Evolutionary conservation across 2,113 vertebrate genomes (phyloP).

Genomic region (Synchiropus splendidus): DNA sequence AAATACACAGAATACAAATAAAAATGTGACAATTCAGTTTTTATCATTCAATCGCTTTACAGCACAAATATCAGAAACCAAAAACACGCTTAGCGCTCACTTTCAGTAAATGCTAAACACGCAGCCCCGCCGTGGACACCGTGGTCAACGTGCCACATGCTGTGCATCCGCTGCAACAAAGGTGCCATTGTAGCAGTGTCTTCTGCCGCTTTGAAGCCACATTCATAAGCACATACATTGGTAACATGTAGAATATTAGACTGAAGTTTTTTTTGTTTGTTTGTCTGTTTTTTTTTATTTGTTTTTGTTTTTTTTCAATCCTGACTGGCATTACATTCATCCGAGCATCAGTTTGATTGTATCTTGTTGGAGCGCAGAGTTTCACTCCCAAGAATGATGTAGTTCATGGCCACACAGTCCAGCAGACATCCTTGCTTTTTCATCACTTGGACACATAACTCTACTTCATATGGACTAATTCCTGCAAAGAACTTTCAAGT

Average conservation of each 20-base stretch:
- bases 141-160: conserved; percentile 57
- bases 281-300: conserved; percentile 44
- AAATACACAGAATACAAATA: conserved; percentile 77
- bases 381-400: conserved; percentile 35
- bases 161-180: conserved; percentile 64
- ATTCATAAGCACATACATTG: conserved; percentile 67
- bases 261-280: conserved; percentile 63
- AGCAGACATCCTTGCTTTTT: conserved; percentile 52
- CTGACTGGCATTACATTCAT: conserved; percentile 68
- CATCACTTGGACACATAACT: conserved; percentile 38
- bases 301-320: not conserved
- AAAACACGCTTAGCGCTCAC: conserved; percentile 46
- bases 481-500: conserved; percentile 53
- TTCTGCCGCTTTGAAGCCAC: conserved; percentile 71
- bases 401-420: conserved; percentile 43
- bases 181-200: conserved; percentile 57
- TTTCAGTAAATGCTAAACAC: conserved; percentile 52
- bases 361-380: conserved; percentile 58
- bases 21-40: conserved; percentile 68
- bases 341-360: conserved; percentile 77
- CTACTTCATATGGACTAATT: conserved; percentile 38
- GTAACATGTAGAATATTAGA: conserved; percentile 70
- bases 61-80: conserved; percentile 51
- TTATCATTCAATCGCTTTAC: conserved; percentile 59
- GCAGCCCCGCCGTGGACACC: conserved; percentile 44